Conservation (phyloP, 2,888 invertebrate genomes). For the Adelphocoris suturalis region DNA sequence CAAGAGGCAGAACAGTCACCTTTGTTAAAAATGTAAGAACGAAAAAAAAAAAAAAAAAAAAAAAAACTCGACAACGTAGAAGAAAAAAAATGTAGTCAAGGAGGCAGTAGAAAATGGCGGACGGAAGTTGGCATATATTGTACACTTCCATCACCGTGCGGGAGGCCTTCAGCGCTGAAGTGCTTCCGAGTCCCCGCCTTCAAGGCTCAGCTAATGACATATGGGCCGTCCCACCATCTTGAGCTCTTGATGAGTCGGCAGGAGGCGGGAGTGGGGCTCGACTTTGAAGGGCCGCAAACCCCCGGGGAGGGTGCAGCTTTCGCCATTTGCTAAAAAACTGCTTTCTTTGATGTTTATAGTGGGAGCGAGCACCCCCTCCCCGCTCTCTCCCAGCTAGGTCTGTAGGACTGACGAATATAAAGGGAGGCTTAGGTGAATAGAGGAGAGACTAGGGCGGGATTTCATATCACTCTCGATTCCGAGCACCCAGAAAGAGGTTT, state of each 20-base stretch:
- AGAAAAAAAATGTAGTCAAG: not conserved
- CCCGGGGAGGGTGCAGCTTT: not conserved
- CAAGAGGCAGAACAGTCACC: conserved; percentile 6
- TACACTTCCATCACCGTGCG: conserved; percentile 32
- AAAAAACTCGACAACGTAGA: not conserved
- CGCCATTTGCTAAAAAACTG: conserved; percentile 67
- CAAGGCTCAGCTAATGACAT: conserved; percentile 62
- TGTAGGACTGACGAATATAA: conserved; percentile 24
- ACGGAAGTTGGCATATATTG: conserved; percentile 25
- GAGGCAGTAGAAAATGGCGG: conserved; percentile 14
- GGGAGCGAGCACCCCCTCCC: conserved; percentile 19
- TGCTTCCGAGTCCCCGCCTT: conserved; percentile 61
- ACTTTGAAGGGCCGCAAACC: conserved; percentile 42
- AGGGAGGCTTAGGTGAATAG: conserved; percentile 33
- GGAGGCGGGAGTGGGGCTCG: conserved; percentile 15
- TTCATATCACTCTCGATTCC: conserved; percentile 22
- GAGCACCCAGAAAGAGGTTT: conserved; percentile 34
- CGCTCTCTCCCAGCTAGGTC: not conserved
- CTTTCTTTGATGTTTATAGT: conserved; percentile 60
- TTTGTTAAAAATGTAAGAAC: not conserved
- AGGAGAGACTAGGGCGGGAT: conserved; percentile 3
- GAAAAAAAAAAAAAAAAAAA: not conserved
- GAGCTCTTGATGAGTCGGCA: conserved; percentile 56
- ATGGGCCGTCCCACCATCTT: conserved; percentile 61
- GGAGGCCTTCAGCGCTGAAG: conserved; percentile 44